Evolutionary conservation across 2,113 vertebrate species (phyloP), one percentile per base, ranked within the genome.

Genomic region (Pampusana beccarii): DNA sequence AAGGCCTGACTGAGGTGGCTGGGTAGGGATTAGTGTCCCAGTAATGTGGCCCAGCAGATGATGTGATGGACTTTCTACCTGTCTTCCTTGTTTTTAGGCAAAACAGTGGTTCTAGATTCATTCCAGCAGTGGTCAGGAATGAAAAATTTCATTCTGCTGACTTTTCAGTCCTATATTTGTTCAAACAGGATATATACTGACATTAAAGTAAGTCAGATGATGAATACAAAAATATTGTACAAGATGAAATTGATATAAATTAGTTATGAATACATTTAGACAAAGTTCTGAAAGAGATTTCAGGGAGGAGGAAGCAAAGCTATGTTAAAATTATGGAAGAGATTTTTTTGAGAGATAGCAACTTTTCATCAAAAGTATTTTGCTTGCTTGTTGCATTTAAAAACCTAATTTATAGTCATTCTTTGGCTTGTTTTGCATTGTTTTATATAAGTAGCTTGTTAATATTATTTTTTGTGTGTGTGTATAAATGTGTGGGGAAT

Each of bases 311-410:
- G 44, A 60, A 73, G 61, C 48, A 90, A 80, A 92, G 20, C 42
- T 70, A 5, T 65, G 89, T 69, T 36, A 88, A 77, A 88, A 90
- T 54, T 65, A 69, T 57, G 29, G 50, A 42, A 69, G 38, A 78
- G 67, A 25, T n/a, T 90, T 90, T 86, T 70, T 42, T 66, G 80
- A 79, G 79, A 93, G 66, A 58, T 3, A 61, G 15, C 8, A 71
- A 88, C 25, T 86, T 84, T 50, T 85, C 46, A 77, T 66, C 54
- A 94, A 24, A 93, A 89, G n/a, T 85, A 51, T 60, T 95, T 93
- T 90, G 57, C 89, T 95, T 36, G 82, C 77, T 91, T 80, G 11
- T 58, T 86, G 24, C 69, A 83, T 71, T 65, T 40, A 79, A 88
- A 34, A 64, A 3, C 28, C 28, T 57, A 56, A 77, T 85, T 89